Percentiles rank a stretch among this genome's conserved stretches.
These are phyloP conservation scores for Clarias batrachus DNA, from an alignment of 2,113 vertebrate species.

Conservation along the genomic window DNA sequence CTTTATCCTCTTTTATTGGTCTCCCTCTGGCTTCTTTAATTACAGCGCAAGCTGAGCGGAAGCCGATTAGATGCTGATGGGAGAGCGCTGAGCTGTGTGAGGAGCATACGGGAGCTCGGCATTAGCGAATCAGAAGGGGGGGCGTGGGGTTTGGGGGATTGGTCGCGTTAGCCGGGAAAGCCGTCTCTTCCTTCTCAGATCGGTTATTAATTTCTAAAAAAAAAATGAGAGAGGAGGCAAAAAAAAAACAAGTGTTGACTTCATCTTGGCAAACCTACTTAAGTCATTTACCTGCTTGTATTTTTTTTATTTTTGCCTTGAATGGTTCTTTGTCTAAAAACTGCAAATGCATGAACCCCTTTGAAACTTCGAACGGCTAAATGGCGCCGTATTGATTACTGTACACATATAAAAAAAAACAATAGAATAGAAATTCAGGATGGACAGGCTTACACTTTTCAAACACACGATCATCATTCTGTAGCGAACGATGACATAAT, in stretches of 20 bases:
- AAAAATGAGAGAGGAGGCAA: not conserved
- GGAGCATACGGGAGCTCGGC: slow-evolving; percentile 6
- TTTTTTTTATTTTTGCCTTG: not conserved
- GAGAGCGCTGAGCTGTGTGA: not conserved
- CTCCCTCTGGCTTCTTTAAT: slow-evolving; percentile 45
- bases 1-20: slow-evolving; percentile 21
- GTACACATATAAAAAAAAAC: not conserved
- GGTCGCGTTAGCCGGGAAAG: not conserved
- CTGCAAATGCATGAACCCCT: not conserved
- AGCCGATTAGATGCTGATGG: slow-evolving; percentile 48
- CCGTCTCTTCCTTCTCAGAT: slow-evolving; percentile 7
- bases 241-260: not conserved
- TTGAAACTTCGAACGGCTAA: not conserved
- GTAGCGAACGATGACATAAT: not conserved
- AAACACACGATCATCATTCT: not conserved
- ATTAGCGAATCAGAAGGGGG: not conserved
- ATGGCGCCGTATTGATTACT: not conserved
- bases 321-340: not conserved
- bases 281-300: not conserved
- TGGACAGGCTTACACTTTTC: not conserved
- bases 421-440: too few relatives aligned
- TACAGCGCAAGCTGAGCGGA: slow-evolving; percentile 23
- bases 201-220: not conserved
- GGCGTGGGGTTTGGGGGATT: not conserved
- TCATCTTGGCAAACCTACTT: not conserved